Conservation (phyloP, 2,888 invertebrate genomes). For the Arge pagana region DNA sequence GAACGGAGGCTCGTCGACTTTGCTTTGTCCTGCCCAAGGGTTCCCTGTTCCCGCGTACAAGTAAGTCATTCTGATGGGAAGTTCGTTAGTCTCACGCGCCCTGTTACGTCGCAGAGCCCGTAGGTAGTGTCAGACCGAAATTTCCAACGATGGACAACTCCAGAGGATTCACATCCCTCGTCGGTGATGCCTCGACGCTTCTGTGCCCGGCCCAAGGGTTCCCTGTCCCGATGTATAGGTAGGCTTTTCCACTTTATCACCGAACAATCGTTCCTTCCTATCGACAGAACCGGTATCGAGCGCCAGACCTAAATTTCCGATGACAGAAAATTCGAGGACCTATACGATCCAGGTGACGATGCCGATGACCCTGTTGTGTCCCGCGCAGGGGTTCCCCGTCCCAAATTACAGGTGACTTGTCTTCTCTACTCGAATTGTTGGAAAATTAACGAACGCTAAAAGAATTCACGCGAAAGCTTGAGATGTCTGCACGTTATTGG, state of each 20-base stretch:
- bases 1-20: constrained; percentile 58
- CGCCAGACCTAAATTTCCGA: constrained; percentile 59
- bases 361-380: constrained; percentile 69
- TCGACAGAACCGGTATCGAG: constrained; percentile 56
- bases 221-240: constrained; percentile 68
- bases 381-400: constrained; percentile 76
- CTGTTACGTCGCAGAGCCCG: constrained; percentile 66
- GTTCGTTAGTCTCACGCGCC: too few relatives aligned
- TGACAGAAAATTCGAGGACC: constrained; percentile 56
- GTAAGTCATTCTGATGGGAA: constrained; percentile 58
- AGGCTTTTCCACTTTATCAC: constrained; percentile 57
- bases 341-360: constrained; percentile 48
- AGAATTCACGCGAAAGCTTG: too few relatives aligned
- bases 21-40: constrained; percentile 76
- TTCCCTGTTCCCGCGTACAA: constrained; percentile 66
- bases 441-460: too few relatives aligned
- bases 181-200: constrained; percentile 52
- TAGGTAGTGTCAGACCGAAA: constrained; percentile 75
- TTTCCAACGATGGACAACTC: constrained; percentile 56
- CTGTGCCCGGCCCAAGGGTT: constrained; percentile 67
- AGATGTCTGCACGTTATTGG: too few relatives aligned
- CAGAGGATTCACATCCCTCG: constrained; percentile 51
- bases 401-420: constrained; percentile 71
- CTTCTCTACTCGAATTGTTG: constrained; percentile 20
- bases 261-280: constrained; percentile 34